Evolutionary conservation across 2,797 vertebrate genomes (phyloP).

Genomic region (Pempheris klunzingeri): DNA sequence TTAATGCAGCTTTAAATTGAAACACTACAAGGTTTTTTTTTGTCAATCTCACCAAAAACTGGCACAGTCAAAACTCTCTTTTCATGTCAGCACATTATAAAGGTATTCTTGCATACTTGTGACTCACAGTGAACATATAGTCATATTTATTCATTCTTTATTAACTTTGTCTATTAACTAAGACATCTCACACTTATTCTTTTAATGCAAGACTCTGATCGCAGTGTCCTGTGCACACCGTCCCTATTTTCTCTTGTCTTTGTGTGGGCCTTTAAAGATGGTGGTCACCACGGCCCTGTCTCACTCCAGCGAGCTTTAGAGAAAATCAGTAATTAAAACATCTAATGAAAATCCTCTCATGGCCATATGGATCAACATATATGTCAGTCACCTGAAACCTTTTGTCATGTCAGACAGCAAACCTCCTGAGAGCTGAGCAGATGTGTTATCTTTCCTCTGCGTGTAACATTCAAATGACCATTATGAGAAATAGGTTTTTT

Average conservation of each 20-base stretch:
- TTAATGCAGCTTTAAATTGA: too few species aligned
- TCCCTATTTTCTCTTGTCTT: neutral
- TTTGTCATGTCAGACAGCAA: neutral
- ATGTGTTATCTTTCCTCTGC: neutral
- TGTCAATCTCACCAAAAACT: neutral
- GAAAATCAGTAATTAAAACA: conserved; percentile 23
- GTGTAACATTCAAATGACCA: neutral
- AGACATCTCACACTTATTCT: neutral
- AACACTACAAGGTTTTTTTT: too few species aligned
- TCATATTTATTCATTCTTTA: neutral
- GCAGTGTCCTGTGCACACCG: neutral
- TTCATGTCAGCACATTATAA: neutral
- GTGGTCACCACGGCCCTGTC: neutral
- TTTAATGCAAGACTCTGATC: neutral
- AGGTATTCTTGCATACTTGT: neutral
- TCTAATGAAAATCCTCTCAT: conserved; percentile 17
- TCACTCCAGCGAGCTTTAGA: neutral
- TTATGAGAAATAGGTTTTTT: neutral
- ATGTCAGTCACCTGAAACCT: conserved; percentile 11
- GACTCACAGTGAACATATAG: neutral
- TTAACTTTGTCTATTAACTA: neutral
- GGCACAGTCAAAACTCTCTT: neutral
- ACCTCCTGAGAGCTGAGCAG: neutral
- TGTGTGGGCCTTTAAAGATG: neutral
- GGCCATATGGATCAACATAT: neutral